Base-by-base conservation (phyloP, 2,797 vertebrate species). In the Bradypodion ventrale region DNA sequence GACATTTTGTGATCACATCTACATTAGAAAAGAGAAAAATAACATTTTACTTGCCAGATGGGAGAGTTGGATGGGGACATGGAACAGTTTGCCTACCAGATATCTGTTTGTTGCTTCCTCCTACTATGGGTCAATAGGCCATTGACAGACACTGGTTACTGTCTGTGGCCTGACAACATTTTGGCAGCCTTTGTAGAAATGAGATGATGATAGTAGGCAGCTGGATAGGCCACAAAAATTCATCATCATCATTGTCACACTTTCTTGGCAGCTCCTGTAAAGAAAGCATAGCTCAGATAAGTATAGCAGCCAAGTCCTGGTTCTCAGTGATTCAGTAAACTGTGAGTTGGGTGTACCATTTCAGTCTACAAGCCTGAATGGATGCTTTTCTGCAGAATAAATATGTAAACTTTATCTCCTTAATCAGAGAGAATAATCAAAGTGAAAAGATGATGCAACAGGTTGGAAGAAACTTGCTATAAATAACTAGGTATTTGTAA, bases 81-180 rank as follows among this genome's bases (percentile, higher is more conserved):
- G 40, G 60, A 46, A 79, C 62, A 65, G 56, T 16, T 66, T 83
- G 68, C 32, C 52, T 78, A 44, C 12, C 42, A 8, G 10, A 19
- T 75, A 27, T 81, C 63, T 79, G 75, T 65, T 84, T 89, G 80
- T 76, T 79, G 78, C 59, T 1, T 0, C 49, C 52, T 60, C 42
- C 68, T 85, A 12, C 15, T 84, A 35, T 80, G 84, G 29, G 49
- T 80, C 74, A 89, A 19, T 10, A 82, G 70, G 80, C n/a, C 44
- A 72, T 25, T 72, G 25, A 76, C 37, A 76, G 46, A 42, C 2
- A 52, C 49, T 40, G 65, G 42, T 68, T 83, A 62, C 29, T 68
- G 62, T 80, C 27, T 82, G 66, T 82, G 66, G 85, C 25, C 37
- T 84, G 72, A 78, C 66, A 81, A 75, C n/a, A 84, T 5, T 70